Evolutionary conservation across 2,113 vertebrate genomes (phyloP).

Genomic region (Pelmatolapia mariae): DNA sequence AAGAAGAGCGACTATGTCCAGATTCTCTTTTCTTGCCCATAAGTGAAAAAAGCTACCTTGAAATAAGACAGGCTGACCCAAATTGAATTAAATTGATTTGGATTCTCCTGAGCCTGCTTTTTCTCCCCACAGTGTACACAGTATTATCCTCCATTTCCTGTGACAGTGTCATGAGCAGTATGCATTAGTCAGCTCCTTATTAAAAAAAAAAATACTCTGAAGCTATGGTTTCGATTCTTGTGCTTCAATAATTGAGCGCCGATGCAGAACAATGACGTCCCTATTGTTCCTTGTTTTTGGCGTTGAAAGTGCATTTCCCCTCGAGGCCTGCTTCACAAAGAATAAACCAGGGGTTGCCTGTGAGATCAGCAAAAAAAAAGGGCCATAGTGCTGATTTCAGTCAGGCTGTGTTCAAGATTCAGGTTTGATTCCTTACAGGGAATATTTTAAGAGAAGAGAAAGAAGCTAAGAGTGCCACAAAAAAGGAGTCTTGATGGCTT

Average conservation of each 20-base stretch:
- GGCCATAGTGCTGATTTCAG: neutral
- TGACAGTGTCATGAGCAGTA: slow-evolving; percentile 52
- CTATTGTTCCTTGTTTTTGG: slow-evolving; percentile 37
- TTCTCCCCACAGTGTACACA: slow-evolving; percentile 40
- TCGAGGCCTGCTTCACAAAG: neutral
- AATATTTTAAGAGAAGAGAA: neutral
- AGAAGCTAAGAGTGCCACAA: neutral
- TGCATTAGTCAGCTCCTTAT: slow-evolving; percentile 61
- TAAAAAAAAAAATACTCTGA: slow-evolving; percentile 35
- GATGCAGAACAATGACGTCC: slow-evolving; percentile 46
- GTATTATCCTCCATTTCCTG: slow-evolving; percentile 61
- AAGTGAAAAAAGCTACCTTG: slow-evolving; percentile 36
- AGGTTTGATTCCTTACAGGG: neutral
- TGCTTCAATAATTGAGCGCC: slow-evolving; percentile 58
- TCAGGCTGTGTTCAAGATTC: neutral
- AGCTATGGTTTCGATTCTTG: slow-evolving; percentile 42
- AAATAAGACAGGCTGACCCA: slow-evolving; percentile 57
- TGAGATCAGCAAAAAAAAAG: slow-evolving; percentile 22
- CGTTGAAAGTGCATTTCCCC: slow-evolving; percentile 22
- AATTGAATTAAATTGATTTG: slow-evolving; percentile 66
- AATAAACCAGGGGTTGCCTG: neutral
- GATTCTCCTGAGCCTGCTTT: slow-evolving; percentile 55
- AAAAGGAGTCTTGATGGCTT: slow-evolving; percentile 6
- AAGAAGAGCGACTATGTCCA: slow-evolving; percentile 12
- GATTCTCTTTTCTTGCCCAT: slow-evolving; percentile 28